A percentile compares a stretch with the other conserved stretches of the same genome.
Evolutionary conservation across 30 jellyfish, hydroid and myxozoan genomes (phyloP).

Genomic region (Aurelia sp.): DNA sequence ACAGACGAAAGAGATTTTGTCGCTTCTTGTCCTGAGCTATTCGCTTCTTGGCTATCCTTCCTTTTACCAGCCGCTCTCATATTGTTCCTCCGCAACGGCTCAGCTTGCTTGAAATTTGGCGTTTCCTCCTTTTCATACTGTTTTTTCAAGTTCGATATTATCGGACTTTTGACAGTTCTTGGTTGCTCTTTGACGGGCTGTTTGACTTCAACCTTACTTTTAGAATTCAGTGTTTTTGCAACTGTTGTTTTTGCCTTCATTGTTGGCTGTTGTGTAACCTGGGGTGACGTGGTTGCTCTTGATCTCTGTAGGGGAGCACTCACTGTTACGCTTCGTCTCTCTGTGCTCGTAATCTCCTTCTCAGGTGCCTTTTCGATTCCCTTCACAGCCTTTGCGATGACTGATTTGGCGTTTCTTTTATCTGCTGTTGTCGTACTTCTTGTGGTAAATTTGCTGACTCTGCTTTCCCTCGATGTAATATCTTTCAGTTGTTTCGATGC

Average conservation of each 20-base stretch:
- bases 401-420: too few relatives aligned
- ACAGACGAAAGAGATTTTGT: conserved; percentile 21
- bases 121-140: conserved; percentile 29
- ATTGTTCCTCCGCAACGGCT: conserved; percentile 3
- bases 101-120: neutral
- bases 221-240: neutral
- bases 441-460: too few relatives aligned
- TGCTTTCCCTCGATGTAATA: too few relatives aligned
- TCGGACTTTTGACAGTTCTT: conserved; percentile 5
- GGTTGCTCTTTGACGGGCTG: neutral
- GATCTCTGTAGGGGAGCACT: neutral
- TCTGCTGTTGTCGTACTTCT: too few relatives aligned
- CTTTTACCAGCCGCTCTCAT: conserved; percentile 23
- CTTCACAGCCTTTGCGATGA: too few relatives aligned
- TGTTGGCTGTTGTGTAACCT: neutral
- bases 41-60: conserved; percentile 5
- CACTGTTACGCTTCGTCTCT: neutral
- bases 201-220: neutral
- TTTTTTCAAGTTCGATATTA: conserved; percentile 9
- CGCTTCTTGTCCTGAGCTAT: neutral
- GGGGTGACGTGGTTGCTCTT: neutral
- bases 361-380: too few relatives aligned
- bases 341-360: neutral
- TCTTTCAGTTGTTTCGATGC: too few relatives aligned
- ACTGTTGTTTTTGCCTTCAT: neutral